phyloP scores from a whole-genome alignment of 2,888 invertebrate genomes.

The Polyploca ridens region DNA sequence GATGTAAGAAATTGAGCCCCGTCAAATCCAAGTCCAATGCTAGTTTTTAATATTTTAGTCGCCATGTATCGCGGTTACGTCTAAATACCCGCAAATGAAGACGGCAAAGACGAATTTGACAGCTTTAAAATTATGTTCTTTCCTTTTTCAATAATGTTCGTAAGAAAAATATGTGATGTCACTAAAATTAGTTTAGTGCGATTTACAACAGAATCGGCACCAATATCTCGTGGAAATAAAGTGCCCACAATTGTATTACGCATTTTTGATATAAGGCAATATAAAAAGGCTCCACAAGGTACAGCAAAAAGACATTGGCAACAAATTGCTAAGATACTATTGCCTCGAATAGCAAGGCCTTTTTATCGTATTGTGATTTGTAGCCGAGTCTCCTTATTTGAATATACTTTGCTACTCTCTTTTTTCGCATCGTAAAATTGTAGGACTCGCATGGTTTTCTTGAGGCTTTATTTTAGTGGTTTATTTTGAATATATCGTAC shows the following conservation, averaged over 20 bases:
- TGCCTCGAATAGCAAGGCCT: conserved; percentile 15
- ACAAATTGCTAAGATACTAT: conserved; percentile 33
- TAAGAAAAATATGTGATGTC: too few relatives aligned
- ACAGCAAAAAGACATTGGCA: conserved; percentile 18
- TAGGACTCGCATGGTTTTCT: conserved; percentile 14
- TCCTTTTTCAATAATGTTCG: too few relatives aligned
- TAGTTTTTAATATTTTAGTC: too few relatives aligned
- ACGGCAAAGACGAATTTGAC: too few relatives aligned
- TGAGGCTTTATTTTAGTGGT: conserved; percentile 25
- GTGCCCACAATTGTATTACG: background rate
- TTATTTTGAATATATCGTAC: background rate
- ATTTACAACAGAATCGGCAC: too few relatives aligned
- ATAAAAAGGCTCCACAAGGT: background rate
- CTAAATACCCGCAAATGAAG: too few relatives aligned
- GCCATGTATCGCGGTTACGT: too few relatives aligned
- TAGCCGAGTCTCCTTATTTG: conserved; percentile 33
- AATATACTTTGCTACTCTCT: conserved; percentile 29
- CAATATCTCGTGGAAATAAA: too few relatives aligned
- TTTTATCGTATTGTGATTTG: conserved; percentile 42
- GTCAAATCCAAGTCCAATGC: too few relatives aligned
- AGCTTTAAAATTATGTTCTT: too few relatives aligned
- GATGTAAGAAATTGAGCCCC: too few relatives aligned
- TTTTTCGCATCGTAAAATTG: conserved; percentile 38
- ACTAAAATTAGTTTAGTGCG: too few relatives aligned
- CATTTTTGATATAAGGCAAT: background rate